phyloP scores from a whole-genome alignment of 2,797 vertebrate species.

The Cossypha caffra region DNA sequence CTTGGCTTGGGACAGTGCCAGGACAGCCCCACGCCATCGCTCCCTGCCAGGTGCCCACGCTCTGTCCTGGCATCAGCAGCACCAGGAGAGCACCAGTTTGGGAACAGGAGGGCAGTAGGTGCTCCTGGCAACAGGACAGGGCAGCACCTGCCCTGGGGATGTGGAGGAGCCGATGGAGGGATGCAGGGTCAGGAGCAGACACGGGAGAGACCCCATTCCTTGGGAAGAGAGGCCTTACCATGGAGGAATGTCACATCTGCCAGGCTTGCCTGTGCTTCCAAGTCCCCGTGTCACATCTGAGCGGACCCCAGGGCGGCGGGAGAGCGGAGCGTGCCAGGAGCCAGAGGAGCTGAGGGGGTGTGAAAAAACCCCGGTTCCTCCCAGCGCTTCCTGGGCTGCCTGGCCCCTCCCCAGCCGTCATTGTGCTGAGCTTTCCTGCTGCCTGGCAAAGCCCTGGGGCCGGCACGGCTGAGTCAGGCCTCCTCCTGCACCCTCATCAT shows the following conservation, averaged over 20 bases:
- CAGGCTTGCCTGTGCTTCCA: background rate
- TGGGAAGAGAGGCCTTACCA: constrained; percentile 45
- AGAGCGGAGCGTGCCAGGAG: no score
- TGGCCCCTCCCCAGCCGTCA: constrained; percentile 42
- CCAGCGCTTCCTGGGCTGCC: constrained; percentile 38
- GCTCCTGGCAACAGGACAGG: background rate
- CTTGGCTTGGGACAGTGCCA: background rate
- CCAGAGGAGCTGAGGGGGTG: background rate
- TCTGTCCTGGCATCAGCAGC: background rate
- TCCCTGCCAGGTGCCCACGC: background rate
- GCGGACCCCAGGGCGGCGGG: no score
- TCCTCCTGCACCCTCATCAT: constrained; percentile 7
- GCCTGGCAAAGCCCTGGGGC: constrained; percentile 25
- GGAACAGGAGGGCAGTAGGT: background rate
- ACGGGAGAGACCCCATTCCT: background rate
- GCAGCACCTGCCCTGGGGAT: background rate
- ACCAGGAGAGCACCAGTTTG: rapidly evolving
- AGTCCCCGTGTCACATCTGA: no score
- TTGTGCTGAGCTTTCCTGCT: constrained; percentile 28
- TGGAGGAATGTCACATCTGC: background rate
- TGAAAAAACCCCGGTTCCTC: constrained; percentile 38
- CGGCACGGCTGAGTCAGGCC: constrained; percentile 34
- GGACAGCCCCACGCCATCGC: background rate
- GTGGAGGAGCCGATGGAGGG: rapidly evolving
- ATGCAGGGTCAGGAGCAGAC: rapidly evolving